Conservation (phyloP, 53 echinoderm and acorn worm genomes). For the Patiria pectinifera region DNA sequence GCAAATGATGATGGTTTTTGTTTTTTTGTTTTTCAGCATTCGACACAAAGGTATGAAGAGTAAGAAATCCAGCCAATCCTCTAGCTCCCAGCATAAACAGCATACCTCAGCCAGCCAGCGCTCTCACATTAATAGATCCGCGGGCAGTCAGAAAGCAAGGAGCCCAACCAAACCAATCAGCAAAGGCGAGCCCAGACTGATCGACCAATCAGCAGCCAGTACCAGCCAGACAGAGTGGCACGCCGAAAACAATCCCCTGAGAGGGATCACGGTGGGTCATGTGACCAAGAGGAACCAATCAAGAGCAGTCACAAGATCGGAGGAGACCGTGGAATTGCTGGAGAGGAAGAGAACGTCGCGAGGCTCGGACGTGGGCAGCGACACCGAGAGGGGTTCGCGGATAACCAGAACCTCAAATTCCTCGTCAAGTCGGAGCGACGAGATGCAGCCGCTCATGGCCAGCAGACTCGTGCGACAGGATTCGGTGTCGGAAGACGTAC, state of each 20-base stretch:
- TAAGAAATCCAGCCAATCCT: constrained; percentile 65
- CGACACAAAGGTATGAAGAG: constrained; percentile 87
- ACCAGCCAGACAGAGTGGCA: constrained; percentile 38
- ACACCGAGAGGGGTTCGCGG: constrained; percentile 41
- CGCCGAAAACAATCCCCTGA: constrained; percentile 28
- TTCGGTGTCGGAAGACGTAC: constrained; percentile 24
- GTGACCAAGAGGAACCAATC: constrained; percentile 2
- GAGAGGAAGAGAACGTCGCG: constrained; percentile 46
- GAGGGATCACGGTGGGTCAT: constrained; percentile 30
- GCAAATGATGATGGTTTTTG: neutral
- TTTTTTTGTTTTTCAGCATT: constrained; percentile 59
- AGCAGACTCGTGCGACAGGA: constrained; percentile 27
- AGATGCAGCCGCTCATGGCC: constrained; percentile 55
- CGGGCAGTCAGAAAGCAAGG: constrained; percentile 37
- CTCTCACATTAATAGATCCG: neutral
- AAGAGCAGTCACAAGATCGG: neutral
- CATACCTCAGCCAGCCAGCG: constrained; percentile 36
- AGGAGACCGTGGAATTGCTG: constrained; percentile 49
- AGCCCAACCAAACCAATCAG: constrained; percentile 32
- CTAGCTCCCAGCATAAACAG: constrained; percentile 44
- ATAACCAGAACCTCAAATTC: constrained; percentile 42
- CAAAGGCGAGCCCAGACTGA: neutral
- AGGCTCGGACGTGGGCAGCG: constrained; percentile 63
- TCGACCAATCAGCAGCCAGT: constrained; percentile 49
- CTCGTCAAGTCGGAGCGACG: constrained; percentile 62